phyloP scores from a whole-genome alignment of 2,888 invertebrate species.

The Pycnomerus fuliginosus region DNA sequence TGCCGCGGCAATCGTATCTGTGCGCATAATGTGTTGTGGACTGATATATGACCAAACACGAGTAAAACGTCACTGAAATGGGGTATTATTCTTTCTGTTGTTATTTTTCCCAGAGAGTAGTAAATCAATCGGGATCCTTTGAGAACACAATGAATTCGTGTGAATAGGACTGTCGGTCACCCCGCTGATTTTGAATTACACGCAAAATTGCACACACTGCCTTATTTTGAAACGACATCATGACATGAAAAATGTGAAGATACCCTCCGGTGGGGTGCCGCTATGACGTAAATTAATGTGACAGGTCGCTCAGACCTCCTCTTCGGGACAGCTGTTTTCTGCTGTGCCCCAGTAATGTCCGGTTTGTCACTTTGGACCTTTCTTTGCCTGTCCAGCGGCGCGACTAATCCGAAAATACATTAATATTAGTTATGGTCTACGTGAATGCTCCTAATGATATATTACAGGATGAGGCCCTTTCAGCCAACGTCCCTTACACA shows the following conservation, averaged over 20 bases:
- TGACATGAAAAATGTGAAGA: constrained; percentile 40
- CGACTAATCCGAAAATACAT: constrained; percentile 52
- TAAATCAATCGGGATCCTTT: constrained; percentile 23
- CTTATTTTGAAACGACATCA: constrained; percentile 44
- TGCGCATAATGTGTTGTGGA: not conserved
- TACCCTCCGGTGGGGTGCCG: constrained; percentile 30
- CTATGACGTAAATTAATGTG: constrained; percentile 38
- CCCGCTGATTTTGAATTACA: constrained; percentile 45
- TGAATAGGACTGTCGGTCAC: constrained; percentile 30
- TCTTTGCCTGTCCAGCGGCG: constrained; percentile 42
- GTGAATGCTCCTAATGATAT: constrained; percentile 48
- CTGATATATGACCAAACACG: constrained; percentile 1
- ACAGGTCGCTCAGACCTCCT: constrained; percentile 29
- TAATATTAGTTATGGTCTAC: constrained; percentile 51
- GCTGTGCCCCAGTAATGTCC: constrained; percentile 43
- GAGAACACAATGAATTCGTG: constrained; percentile 17
- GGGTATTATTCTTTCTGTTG: constrained; percentile 16
- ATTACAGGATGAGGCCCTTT: constrained; percentile 42
- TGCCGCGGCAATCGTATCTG: too few species aligned
- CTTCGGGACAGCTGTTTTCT: constrained; percentile 34
- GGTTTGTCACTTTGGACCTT: constrained; percentile 44
- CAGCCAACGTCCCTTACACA: constrained; percentile 36
- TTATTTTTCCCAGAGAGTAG: constrained; percentile 11
- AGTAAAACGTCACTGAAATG: constrained; percentile 14
- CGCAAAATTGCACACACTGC: constrained; percentile 48